These are phyloP conservation scores for Drosophila tropicalis DNA, from an alignment of 1,140 invertebrate genomes.

Conservation along the genomic window DNA sequence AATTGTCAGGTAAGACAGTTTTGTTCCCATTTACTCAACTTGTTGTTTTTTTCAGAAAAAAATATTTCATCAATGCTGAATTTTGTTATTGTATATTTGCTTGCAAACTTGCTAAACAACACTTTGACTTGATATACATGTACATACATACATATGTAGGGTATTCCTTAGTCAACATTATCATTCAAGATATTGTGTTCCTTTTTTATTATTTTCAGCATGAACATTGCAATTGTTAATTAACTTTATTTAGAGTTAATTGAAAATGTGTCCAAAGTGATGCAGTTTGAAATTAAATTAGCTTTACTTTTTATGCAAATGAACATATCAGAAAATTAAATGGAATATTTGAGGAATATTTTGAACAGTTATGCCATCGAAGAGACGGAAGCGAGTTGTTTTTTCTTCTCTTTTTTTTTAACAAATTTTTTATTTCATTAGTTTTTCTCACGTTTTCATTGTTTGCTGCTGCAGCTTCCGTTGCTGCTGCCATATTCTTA, in stretches of 20 bases:
- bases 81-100: too few species aligned
- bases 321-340: slow-evolving; percentile 12
- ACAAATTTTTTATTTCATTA: slow-evolving; percentile 53
- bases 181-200: background rate
- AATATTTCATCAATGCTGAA: too few species aligned
- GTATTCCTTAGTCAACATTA: slow-evolving; percentile 15
- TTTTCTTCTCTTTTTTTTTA: background rate
- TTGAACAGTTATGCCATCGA: background rate
- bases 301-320: slow-evolving; percentile 1
- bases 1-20: too few species aligned
- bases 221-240: slow-evolving; percentile 74
- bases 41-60: too few species aligned
- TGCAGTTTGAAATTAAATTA: slow-evolving; percentile 40
- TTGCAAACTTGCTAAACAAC: too few species aligned
- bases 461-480: slow-evolving; percentile 29
- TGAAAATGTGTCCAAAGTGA: slow-evolving; percentile 39
- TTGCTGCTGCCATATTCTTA: slow-evolving; percentile 7
- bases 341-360: background rate
- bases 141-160: too few species aligned
- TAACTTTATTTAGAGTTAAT: slow-evolving; percentile 70
- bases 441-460: slow-evolving; percentile 31
- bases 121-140: too few species aligned
- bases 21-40: too few species aligned
- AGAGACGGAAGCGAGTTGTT: background rate
- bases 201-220: background rate